phyloP scores from a whole-genome alignment of 2,888 invertebrate genomes.

The Cylloceria caligata region DNA sequence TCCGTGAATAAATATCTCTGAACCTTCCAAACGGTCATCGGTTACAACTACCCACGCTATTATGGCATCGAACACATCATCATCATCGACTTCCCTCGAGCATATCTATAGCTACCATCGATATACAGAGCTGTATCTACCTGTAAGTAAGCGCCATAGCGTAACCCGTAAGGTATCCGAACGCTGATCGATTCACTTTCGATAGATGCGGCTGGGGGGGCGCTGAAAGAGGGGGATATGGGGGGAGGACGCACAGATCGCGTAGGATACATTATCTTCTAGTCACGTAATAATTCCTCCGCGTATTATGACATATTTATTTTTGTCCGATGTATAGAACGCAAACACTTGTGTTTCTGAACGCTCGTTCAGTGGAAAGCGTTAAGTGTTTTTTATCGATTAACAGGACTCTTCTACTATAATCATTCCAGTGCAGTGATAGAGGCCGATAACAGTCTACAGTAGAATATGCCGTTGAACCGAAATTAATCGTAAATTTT shows the following conservation, averaged over 20 bases:
- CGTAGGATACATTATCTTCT: slow-evolving; percentile 39
- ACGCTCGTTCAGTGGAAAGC: background rate
- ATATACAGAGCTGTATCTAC: background rate
- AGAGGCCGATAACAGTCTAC: slow-evolving; percentile 25
- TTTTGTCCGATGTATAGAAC: background rate
- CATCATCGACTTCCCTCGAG: slow-evolving; percentile 20
- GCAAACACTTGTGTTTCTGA: slow-evolving; percentile 4
- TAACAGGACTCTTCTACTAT: background rate
- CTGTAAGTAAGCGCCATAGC: background rate
- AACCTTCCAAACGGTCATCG: slow-evolving; percentile 32
- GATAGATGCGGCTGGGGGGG: background rate
- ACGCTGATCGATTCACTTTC: slow-evolving; percentile 35
- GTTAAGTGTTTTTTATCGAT: background rate
- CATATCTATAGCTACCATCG: slow-evolving; percentile 9
- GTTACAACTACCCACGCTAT: slow-evolving; percentile 42
- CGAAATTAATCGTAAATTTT: too few species aligned
- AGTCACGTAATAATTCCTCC: slow-evolving; percentile 4
- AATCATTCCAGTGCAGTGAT: background rate
- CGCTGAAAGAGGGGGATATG: background rate
- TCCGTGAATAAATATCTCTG: slow-evolving; percentile 26
- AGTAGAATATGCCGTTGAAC: slow-evolving; percentile 20
- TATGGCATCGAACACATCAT: slow-evolving; percentile 38
- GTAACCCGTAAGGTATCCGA: slow-evolving; percentile 5
- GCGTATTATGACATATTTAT: slow-evolving; percentile 24
- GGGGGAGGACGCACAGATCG: slow-evolving; percentile 7